A percentile compares a stretch with the other conserved stretches of the same genome.
These are phyloP conservation scores for Gallinago jamesoni DNA, from an alignment of 2,113 vertebrate genomes.

Conservation along the genomic window DNA sequence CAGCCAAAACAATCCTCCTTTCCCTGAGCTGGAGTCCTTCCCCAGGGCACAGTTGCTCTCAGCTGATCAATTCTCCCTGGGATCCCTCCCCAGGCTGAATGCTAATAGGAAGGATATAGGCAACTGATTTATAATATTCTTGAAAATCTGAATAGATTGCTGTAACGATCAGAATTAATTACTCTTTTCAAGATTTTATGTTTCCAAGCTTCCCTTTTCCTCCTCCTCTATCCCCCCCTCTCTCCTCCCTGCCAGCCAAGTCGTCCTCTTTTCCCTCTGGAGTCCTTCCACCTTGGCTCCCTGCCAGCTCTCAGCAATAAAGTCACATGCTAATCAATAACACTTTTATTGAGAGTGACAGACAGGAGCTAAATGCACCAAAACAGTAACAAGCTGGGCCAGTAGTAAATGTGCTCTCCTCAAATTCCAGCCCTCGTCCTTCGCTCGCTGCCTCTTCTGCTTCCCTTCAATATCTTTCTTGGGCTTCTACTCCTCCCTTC, in stretches of 20 bases:
- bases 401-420: background rate
- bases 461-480: constrained; percentile 11
- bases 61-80: constrained; percentile 23
- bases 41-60: background rate
- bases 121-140: constrained; percentile 59
- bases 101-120: constrained; percentile 16
- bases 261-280: constrained; percentile 51
- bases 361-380: constrained; percentile 62
- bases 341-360: constrained; percentile 70
- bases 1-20: background rate
- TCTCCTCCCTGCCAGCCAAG: background rate
- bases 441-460: constrained; percentile 8
- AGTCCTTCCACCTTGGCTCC: constrained; percentile 53
- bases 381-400: constrained; percentile 51
- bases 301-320: constrained; percentile 61
- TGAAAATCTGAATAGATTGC: constrained; percentile 55
- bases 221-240: background rate
- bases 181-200: constrained; percentile 63
- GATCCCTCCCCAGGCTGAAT: background rate
- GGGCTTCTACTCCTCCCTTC: background rate
- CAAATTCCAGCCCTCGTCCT: constrained; percentile 9
- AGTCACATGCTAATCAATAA: constrained; percentile 74
- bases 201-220: constrained; percentile 45
- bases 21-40: background rate
- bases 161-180: constrained; percentile 66